These are phyloP conservation scores for Mus musculus DNA, from an alignment of 2,113 vertebrate genomes.

Conservation along the genomic window GRCm39 chr8:12933001-12933500, in stretches of 20 bases:
- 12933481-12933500: neutral
- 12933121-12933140: no score
- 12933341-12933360: neutral
- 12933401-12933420: neutral
- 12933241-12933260: neutral
- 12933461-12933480: neutral
- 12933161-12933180: neutral
- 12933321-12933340: neutral
- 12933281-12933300: neutral
- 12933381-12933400: neutral
- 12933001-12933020: neutral
- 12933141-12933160: neutral
- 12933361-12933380: neutral
- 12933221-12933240: neutral
- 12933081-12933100: neutral
- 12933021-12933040: neutral
- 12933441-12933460: neutral
- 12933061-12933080: fast-evolving
- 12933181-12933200: neutral
- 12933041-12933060: fast-evolving
- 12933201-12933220: neutral
- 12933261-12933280: neutral
- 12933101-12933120: neutral
- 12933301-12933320: neutral
- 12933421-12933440: no score